Evolutionary conservation across 2,888 invertebrate species (phyloP), one percentile per base, ranked within the genome.

Genomic region (Chymomyza caudatula): DNA sequence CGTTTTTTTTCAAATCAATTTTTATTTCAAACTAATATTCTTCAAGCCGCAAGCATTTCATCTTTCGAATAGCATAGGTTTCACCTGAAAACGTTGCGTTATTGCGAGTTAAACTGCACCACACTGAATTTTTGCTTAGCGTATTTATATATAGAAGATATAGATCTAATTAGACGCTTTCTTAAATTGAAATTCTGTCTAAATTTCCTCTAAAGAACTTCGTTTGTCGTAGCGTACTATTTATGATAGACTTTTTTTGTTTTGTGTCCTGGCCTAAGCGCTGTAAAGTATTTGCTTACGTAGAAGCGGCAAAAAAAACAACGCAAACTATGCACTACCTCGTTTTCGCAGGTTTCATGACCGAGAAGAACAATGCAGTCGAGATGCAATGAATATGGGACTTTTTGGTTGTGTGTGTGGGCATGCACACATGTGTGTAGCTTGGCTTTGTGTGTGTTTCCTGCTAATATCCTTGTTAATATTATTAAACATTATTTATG

Each of bases 401-500:
- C 72, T 67, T 63, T 29, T 60, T 60, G 55, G 47, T 62, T 43
- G 55, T 29, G 61, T 25, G 47, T 53, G 44, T 49, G 60, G 57
- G 56, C 60, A 54, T 8, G 49, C 51, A 19, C 60, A 42, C 47
- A 25, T 60, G 53, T 42, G 53, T 57, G 56, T 15, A 44, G n/a
- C 54, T 57, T 64, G 55, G 54, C 58, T 65, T 43, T 59, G 69
- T 63, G 68, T 73, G 74, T 77, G 73, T 69, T 67, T 73, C 47
- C 69, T 79, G 85, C 85, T 88, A 88, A 89, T 89, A 88, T 88
- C 80, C 88, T 82, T 88, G 88, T 88, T 88, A 88, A 88, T 89
- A 85, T 84, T 88, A 88, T 88, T 88, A 89, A 88, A 88, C 89
- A 88, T 89, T 88, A 88, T 88, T 88, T 88, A 88, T 88, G 89